Base-by-base conservation (phyloP, 2,797 vertebrate genomes). In the Micropoecilia bifurca region DNA sequence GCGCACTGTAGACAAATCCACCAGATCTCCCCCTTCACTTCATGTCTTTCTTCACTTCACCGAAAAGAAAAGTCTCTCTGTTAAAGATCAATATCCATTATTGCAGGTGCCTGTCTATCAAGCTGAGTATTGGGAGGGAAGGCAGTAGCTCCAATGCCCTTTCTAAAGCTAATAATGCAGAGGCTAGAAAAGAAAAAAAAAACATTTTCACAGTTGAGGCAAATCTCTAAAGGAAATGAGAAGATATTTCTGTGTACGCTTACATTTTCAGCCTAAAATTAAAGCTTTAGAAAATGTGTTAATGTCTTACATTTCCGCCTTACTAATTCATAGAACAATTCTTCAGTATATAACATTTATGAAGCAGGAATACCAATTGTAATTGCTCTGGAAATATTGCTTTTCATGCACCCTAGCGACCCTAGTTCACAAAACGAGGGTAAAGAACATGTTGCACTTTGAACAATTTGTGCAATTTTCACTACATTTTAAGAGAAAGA, bases 1-100 rank as follows among this genome's bases (percentile, higher is more conserved):
- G 74, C 81, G 85, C 59, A 72, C 30, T 39, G 28, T 16, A 36
- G 71, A 36, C 57, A 73, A 75, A 77, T 83, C 80, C 57, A 30
- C 41, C 63, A 18, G 46, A 83, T 74, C 76, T 75, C 71, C 71
- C 75, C 77, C 76, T 46, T 69, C 72, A 76, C 84, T 30, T 71
- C 74, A 73, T 86, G 72, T 75, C 77, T 86, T 83, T 75, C 76
- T 85, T 82, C 55, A 85, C 84, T 78, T 4, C 83, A 63, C 83
- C 13, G 74, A 33, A 79, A 90, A 89, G 83, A 91, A 87, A 6
- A 77, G 59, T 93, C 91, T 89, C 87, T 90, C 88, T 91, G 41
- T 45, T 88, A 87, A 78, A 90, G 89, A 96, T 96, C 95, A 93
- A 96, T 96, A 96, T 90, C 93, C 93, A 95, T 95, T 94, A 95